Base-by-base conservation (phyloP, 2,113 vertebrate species). In the Verasper variegatus region DNA sequence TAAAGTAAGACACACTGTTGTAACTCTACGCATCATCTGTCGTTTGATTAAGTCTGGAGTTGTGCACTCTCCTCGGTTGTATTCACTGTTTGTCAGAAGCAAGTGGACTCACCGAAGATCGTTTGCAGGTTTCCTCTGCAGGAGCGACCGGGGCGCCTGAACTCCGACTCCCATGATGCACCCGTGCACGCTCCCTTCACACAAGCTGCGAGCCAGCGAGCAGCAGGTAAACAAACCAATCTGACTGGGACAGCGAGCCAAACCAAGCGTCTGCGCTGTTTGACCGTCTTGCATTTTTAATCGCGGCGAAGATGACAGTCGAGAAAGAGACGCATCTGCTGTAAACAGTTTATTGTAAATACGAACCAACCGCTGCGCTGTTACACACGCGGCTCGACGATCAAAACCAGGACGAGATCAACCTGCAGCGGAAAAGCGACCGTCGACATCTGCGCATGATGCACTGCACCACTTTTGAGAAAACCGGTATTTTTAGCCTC, bases 161-260 rank as follows among this genome's bases (percentile, higher is more conserved):
- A 92, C 91, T 91, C 0, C 89, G 89, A 76, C 9, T 89, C 90
- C 92, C 91, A 87, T 7, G 37, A 92, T 93, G 84, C 91, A 82
- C 47, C 55, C 15, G 7, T 10, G 6, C 51, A 45, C 47, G 49
- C 54, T 74, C 56, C 24, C 21, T 13, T 1, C 55, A 52, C 56
- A 9, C 61, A 4, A 62, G 65, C 85, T 2, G 57, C 14, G 21
- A 91, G 66, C 87, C 89, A 89, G 82, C 87, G 57, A 83, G 78
- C 78, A 72, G 88, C 88, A 93, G 88, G 93, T 95, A 95, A 94
- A 95, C 94, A 95, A 94, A 93, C 87, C 83, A 68, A 71, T 83
- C 82, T 79, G 76, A 57, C 85, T 64, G 78, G 71, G 80, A 84
- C 65, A 64, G 42, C 49, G 68, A 88, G 76, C 64, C 81, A 78